These are phyloP conservation scores for Tolypeutes matacus DNA, from an alignment of 2,797 vertebrate genomes.

Conservation along the genomic window DNA sequence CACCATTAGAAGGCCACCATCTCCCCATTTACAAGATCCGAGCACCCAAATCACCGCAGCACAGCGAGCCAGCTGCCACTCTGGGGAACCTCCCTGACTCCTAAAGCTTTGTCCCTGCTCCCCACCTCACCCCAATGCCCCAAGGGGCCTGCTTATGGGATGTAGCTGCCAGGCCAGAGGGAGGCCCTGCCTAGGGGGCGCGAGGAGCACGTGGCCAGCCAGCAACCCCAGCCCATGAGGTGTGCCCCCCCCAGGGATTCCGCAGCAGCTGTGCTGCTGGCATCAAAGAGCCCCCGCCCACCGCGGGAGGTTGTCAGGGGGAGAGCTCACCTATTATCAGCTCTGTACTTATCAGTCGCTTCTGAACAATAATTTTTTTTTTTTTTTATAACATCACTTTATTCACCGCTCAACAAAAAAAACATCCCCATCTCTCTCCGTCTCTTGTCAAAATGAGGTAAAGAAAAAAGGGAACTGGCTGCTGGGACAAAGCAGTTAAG, in stretches of 20 bases:
- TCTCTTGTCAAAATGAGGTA: constrained; percentile 26
- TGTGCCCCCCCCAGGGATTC: too few relatives aligned
- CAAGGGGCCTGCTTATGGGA: not conserved
- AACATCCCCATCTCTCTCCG: not conserved
- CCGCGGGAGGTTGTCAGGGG: not conserved
- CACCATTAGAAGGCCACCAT: not conserved
- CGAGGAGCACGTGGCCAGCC: not conserved
- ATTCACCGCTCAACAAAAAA: constrained; percentile 40
- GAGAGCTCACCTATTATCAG: not conserved
- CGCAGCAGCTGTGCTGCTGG: not conserved
- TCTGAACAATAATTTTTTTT: constrained; percentile 14
- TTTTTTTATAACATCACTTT: constrained; percentile 33
- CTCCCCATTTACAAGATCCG: not conserved
- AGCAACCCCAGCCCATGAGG: not conserved
- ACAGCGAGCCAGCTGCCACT: rapidly evolving
- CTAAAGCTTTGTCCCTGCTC: too few relatives aligned
- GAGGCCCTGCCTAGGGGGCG: too few relatives aligned
- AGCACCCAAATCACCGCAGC: not conserved
- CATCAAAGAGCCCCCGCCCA: not conserved
- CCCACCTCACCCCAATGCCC: too few relatives aligned
- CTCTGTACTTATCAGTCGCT: not conserved
- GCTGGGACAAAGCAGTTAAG: not conserved
- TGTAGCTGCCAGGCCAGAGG: not conserved
- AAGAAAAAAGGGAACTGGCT: not conserved
- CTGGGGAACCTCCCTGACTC: not conserved